Evolutionary conservation across 2,113 vertebrate genomes (phyloP).

Genomic region (Physeter macrocephalus): DNA sequence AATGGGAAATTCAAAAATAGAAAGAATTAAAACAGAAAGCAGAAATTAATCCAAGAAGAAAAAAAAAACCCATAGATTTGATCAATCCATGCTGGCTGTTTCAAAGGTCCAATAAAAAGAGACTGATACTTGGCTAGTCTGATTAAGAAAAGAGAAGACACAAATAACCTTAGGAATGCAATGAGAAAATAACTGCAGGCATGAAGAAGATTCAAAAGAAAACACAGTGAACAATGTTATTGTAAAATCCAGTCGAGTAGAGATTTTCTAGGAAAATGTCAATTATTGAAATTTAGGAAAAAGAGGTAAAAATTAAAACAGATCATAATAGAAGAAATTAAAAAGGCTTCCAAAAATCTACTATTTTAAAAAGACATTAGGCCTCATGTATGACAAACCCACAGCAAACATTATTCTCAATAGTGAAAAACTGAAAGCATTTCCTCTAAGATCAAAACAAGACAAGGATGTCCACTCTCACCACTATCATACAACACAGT

Average conservation of each 20-base stretch:
- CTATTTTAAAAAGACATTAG: not conserved
- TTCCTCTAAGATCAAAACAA: no score
- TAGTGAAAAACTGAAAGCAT: no score
- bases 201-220: not conserved
- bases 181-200: not conserved
- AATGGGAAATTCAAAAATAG: not conserved
- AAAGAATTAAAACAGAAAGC: not conserved
- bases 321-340: not conserved
- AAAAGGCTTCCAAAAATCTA: not conserved
- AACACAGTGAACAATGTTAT: not conserved
- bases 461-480: no score
- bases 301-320: constrained; percentile 12
- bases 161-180: not conserved
- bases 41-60: not conserved
- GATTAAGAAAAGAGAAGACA: not conserved
- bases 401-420: no score
- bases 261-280: not conserved
- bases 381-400: no score
- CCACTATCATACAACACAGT: no score
- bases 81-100: not conserved
- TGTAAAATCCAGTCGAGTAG: not conserved
- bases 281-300: not conserved
- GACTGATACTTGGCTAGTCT: not conserved
- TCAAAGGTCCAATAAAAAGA: not conserved
- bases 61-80: not conserved